A percentile compares a stretch with the other conserved stretches of the same genome.
phyloP scores from a whole-genome alignment of 1,140 invertebrate genomes.

The Scaptomyza montana region DNA sequence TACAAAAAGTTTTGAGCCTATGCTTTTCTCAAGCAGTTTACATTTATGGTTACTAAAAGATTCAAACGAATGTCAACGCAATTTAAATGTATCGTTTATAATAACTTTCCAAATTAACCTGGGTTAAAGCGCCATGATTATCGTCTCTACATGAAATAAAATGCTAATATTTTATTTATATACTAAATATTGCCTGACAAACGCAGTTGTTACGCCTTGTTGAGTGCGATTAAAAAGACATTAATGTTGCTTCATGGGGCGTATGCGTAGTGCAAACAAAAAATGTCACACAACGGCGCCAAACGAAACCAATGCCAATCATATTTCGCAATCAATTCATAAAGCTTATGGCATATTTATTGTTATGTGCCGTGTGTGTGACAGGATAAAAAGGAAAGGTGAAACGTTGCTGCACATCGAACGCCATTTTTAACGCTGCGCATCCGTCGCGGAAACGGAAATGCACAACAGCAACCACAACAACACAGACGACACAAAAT shows the following conservation, averaged over 20 bases:
- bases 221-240: conserved; percentile 60
- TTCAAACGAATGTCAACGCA: too few species aligned
- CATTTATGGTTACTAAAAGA: too few species aligned
- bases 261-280: conserved; percentile 49
- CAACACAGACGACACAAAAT: conserved; percentile 36
- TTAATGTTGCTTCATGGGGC: conserved; percentile 42
- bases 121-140: too few species aligned
- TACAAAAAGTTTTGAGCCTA: too few species aligned
- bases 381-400: conserved; percentile 51
- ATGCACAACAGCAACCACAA: conserved; percentile 57
- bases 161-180: too few species aligned
- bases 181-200: too few species aligned
- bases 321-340: conserved; percentile 2
- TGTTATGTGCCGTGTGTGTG: conserved; percentile 51
- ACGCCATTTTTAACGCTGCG: conserved; percentile 50
- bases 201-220: conserved; percentile 18
- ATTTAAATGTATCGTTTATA: too few species aligned
- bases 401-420: conserved; percentile 70
- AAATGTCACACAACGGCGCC: conserved; percentile 17
- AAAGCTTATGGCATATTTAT: conserved; percentile 47
- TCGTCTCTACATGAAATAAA: too few species aligned
- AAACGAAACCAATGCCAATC: not conserved
- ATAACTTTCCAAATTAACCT: too few species aligned
- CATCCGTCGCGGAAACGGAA: conserved; percentile 67
- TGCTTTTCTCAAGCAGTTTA: too few species aligned